These are phyloP conservation scores for Caenorhabditis latens DNA, from an alignment of 1,140 invertebrate genomes.

Conservation along the genomic window DNA sequence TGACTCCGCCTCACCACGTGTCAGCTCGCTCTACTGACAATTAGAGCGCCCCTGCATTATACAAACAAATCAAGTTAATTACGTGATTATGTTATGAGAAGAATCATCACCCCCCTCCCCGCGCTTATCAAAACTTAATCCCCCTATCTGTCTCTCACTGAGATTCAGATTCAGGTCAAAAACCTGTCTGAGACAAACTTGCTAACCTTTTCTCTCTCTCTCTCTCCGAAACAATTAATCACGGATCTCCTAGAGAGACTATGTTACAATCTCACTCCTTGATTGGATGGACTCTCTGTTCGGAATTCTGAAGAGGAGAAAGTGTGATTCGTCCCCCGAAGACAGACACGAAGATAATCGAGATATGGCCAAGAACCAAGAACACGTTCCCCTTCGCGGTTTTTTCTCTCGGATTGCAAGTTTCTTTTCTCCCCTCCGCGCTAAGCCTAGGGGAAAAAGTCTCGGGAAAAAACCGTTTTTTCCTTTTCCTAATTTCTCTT, in stretches of 20 bases:
- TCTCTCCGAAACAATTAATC: conserved; percentile 33
- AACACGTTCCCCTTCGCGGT: conserved; percentile 32
- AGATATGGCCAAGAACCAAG: conserved; percentile 31
- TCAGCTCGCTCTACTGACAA: no score
- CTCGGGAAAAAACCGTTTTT: neutral
- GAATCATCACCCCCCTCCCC: no score
- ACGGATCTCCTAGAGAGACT: conserved; percentile 22
- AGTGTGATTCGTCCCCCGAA: neutral
- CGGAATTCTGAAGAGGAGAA: neutral
- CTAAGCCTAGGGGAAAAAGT: neutral
- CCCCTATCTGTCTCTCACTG: neutral
- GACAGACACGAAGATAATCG: conserved; percentile 6
- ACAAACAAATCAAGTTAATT: conserved; percentile 4
- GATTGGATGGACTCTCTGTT: conserved; percentile 8
- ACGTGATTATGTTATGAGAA: neutral
- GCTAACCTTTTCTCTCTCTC: conserved; percentile 21
- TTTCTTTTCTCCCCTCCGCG: conserved; percentile 38
- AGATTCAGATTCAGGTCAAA: conserved; percentile 15
- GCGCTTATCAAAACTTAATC: conserved; percentile 19
- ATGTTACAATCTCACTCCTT: conserved; percentile 20
- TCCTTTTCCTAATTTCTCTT: neutral
- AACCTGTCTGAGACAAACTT: conserved; percentile 29
- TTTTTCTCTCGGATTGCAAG: conserved; percentile 5
- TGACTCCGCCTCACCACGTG: no score
- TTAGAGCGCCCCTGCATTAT: neutral